A percentile compares a stretch with the other conserved stretches of the same genome.
phyloP scores from a whole-genome alignment of 2,113 vertebrate species.

The Rhodinocichla rosea region DNA sequence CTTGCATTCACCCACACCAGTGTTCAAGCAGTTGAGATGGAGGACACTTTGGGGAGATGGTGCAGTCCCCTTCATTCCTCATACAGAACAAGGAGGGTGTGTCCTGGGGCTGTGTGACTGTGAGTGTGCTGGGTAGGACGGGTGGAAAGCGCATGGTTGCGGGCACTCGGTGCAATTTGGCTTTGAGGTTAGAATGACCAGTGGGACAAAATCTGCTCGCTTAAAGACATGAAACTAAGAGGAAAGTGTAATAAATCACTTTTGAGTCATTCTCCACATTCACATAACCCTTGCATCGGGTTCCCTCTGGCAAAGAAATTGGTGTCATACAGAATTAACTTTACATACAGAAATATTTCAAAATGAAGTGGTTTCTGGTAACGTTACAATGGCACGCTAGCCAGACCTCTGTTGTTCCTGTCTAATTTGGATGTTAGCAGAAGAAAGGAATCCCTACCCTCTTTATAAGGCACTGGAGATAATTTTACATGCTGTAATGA shows the following conservation, averaged over 20 bases:
- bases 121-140: slow-evolving; percentile 3
- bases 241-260: not conserved
- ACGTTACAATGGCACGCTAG: not conserved
- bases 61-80: slow-evolving; percentile 30
- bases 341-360: not conserved
- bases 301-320: slow-evolving; percentile 5
- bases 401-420: not conserved
- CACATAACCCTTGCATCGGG: not conserved
- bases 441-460: slow-evolving; percentile 33
- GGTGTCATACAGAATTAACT: slow-evolving; percentile 20
- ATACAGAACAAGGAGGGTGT: not conserved
- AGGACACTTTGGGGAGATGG: slow-evolving; percentile 29
- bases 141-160: slow-evolving; percentile 33
- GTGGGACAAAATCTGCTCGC: slow-evolving; percentile 58
- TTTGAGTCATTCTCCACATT: slow-evolving; percentile 24
- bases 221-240: slow-evolving; percentile 26
- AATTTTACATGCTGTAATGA: slow-evolving; percentile 59
- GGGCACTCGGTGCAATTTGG: not conserved
- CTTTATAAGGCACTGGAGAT: slow-evolving; percentile 60
- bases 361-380: slow-evolving; percentile 14
- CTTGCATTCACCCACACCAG: slow-evolving; percentile 14
- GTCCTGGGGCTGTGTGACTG: not conserved
- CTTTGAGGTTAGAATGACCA: slow-evolving; percentile 63
- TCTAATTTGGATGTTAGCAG: slow-evolving; percentile 21
- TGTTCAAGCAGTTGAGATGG: slow-evolving; percentile 56